Evolutionary conservation across 2,888 invertebrate genomes (phyloP).

Genomic region (Sinodicranocentrus sp.): DNA sequence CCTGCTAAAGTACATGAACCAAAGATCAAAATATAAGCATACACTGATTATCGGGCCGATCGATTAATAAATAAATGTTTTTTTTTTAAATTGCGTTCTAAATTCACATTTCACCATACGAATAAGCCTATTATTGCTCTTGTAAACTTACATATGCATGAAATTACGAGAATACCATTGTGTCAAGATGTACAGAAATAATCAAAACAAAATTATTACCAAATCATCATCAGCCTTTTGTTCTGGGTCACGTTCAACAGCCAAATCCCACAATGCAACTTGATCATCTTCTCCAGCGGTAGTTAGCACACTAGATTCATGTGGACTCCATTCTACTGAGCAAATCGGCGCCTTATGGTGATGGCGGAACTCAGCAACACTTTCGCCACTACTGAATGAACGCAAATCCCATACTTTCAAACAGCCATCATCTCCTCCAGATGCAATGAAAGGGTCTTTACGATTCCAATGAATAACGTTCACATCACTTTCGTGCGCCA

Average conservation of each 20-base stretch:
- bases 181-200: no score
- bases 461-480: conserved; percentile 99
- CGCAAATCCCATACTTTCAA: conserved; percentile 97
- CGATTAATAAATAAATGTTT: conserved; percentile 55
- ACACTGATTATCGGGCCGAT: conserved; percentile 76
- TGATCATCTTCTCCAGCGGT: conserved; percentile 97
- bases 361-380: conserved; percentile 96
- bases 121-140: no score
- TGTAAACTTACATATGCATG: no score
- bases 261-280: conserved; percentile 97
- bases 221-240: conserved; percentile 80
- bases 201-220: conserved; percentile 77
- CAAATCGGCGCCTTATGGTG: conserved; percentile 94
- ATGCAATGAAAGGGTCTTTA: conserved; percentile 92
- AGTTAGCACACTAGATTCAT: conserved; percentile 95
- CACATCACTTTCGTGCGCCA: conserved; percentile 94
- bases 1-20: conserved; percentile 79
- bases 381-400: conserved; percentile 82
- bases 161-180: no score
- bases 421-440: conserved; percentile 97
- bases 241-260: conserved; percentile 78
- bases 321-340: conserved; percentile 98
- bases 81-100: conserved; percentile 45
- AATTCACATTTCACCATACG: no score
- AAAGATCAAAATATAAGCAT: conserved; percentile 73